Evolutionary conservation across 2,113 vertebrate genomes (phyloP), one percentile per base, ranked within the genome.

Genomic region (Aldabrachelys gigantea): DNA sequence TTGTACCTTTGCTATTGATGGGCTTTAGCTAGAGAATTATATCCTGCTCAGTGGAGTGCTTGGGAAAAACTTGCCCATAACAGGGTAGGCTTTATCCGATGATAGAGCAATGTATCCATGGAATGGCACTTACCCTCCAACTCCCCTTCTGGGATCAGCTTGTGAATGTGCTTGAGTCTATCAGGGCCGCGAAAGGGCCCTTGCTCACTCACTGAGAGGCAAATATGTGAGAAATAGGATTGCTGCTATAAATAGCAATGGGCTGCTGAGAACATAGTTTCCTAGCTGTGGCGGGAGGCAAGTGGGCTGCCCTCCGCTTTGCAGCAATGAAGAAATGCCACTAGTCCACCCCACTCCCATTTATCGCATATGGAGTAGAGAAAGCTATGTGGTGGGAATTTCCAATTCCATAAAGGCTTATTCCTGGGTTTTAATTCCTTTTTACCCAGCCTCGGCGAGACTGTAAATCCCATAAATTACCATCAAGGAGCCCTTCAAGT

Each of bases 191-290:
- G 86, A 94, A 93, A 94, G 91, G 94, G 94, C 93, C 93, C 91
- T 96, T 94, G 93, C 89, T 93, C 92, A 16, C 93, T 92, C 96
- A 96, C 89, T 12, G 92, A 89, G 94, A 97, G 95, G 96, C 96
- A 96, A 95, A 96, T 91, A 83, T 82, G 95, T 96, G 96, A 97
- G 97, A 95, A 96, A 96, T 69, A 88, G 96, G 95, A 96, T 94
- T 80, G 85, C 95, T 92, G 89, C 94, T 95, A 97, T 97, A 97
- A 97, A 97, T 97, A 97, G 97, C 82, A 78, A 53, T 2, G 1
- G 91, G 94, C 95, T 96, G 90, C 87, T 96, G 96, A 96, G 96
- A 95, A 97, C 82, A 54, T 76, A 93, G 95, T 95, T 11, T 96
- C 96, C 90, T 92, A 69, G 25, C 85, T 54, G 89, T 4, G 44